Conservation (phyloP, 2,888 invertebrate genomes). For the Bruchidius siliquastri region DNA sequence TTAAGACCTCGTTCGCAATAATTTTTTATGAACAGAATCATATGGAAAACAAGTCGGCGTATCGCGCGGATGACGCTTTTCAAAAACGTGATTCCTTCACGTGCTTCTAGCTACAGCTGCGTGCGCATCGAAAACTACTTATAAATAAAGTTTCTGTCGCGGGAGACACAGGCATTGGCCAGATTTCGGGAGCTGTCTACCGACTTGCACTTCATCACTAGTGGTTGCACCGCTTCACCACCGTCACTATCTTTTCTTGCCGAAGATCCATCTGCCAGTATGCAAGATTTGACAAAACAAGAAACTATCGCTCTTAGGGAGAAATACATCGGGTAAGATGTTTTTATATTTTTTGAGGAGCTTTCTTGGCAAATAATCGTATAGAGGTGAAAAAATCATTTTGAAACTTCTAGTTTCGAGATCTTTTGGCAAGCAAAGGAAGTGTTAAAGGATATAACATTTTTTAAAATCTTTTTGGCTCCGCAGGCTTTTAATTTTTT, state of each 20-base stretch:
- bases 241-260: too few species aligned
- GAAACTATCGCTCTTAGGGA: conserved; percentile 79
- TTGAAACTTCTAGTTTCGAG: too few species aligned
- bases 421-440: too few species aligned
- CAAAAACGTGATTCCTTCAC: neutral
- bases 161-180: neutral
- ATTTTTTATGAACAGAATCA: neutral
- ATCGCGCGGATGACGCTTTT: neutral
- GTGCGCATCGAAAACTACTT: neutral
- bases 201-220: neutral
- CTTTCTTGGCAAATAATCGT: too few species aligned
- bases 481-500: too few species aligned
- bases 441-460: too few species aligned
- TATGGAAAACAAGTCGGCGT: neutral
- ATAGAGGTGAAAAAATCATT: too few species aligned
- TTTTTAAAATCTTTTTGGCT: too few species aligned
- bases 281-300: conserved; percentile 51
- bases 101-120: neutral
- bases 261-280: neutral
- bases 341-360: conserved; percentile 11
- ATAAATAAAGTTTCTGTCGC: neutral
- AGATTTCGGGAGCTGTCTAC: neutral
- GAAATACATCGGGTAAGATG: conserved; percentile 75
- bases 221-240: neutral
- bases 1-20: neutral